phyloP scores from a whole-genome alignment of 2,113 vertebrate genomes.

The Brachirus orientalis region DNA sequence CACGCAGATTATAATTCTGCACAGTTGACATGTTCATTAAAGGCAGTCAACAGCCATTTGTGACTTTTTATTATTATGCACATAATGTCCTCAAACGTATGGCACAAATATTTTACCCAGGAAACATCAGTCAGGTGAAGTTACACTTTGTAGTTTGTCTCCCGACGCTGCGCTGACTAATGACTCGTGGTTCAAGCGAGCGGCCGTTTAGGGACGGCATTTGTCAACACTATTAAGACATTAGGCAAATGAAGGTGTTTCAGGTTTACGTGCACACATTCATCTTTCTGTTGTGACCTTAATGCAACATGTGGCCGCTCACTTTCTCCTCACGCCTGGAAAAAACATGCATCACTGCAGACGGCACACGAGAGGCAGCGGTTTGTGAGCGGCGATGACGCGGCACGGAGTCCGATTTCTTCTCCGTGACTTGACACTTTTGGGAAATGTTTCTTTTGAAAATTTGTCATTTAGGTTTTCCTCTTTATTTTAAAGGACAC shows the following conservation, averaged over 20 bases:
- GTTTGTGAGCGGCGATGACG: too few species aligned
- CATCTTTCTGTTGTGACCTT: not conserved
- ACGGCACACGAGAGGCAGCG: too few species aligned
- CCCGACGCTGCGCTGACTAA: not conserved
- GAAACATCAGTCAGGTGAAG: not conserved
- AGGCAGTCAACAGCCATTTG: not conserved
- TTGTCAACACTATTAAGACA: not conserved
- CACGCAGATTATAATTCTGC: not conserved
- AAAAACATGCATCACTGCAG: too few species aligned
- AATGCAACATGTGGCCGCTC: too few species aligned
- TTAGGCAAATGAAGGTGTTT: conserved; percentile 5
- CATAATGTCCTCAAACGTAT: too few species aligned
- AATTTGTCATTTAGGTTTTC: too few species aligned
- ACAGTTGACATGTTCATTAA: not conserved
- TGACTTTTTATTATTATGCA: too few species aligned
- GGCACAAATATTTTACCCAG: not conserved
- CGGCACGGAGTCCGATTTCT: too few species aligned
- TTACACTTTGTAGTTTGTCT: not conserved
- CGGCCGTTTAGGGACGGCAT: not conserved
- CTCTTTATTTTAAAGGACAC: too few species aligned
- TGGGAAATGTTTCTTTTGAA: too few species aligned
- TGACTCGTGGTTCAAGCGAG: not conserved
- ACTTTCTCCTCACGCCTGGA: too few species aligned
- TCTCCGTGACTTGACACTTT: too few species aligned
- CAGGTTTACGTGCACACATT: not conserved